phyloP scores from a whole-genome alignment of 2,113 vertebrate genomes.

The Muntiacus muntjak region DNA sequence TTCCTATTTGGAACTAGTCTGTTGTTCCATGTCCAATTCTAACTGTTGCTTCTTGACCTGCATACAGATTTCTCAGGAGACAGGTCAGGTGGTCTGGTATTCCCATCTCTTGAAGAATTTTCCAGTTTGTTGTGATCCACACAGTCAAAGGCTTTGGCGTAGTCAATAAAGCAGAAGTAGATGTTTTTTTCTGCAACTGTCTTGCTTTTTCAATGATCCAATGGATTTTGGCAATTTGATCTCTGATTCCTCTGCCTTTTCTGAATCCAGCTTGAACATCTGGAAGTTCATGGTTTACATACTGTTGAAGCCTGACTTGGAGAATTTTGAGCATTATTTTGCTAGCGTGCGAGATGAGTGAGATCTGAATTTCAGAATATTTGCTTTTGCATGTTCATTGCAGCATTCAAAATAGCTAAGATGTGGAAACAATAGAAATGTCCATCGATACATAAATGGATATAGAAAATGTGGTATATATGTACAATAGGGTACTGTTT shows the following conservation, averaged over 20 bases:
- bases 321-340: background rate
- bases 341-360: background rate
- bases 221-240: background rate
- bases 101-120: background rate
- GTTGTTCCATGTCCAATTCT: background rate
- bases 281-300: background rate
- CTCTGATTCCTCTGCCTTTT: background rate
- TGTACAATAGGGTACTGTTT: background rate
- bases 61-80: background rate
- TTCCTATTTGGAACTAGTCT: background rate
- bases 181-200: background rate
- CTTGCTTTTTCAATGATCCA: background rate
- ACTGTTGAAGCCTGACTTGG: background rate
- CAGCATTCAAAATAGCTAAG: background rate
- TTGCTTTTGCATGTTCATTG: background rate
- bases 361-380: background rate
- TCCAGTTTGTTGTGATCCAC: background rate
- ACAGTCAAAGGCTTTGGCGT: background rate
- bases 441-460: background rate
- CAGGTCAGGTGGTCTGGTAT: background rate
- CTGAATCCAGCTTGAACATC: background rate
- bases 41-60: background rate
- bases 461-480: background rate
- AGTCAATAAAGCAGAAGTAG: background rate
- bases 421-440: background rate